A percentile compares a stretch with the other conserved stretches of the same genome.
These are phyloP conservation scores for Nyctibius bracteatus DNA, from an alignment of 2,113 vertebrate genomes.

Conservation along the genomic window DNA sequence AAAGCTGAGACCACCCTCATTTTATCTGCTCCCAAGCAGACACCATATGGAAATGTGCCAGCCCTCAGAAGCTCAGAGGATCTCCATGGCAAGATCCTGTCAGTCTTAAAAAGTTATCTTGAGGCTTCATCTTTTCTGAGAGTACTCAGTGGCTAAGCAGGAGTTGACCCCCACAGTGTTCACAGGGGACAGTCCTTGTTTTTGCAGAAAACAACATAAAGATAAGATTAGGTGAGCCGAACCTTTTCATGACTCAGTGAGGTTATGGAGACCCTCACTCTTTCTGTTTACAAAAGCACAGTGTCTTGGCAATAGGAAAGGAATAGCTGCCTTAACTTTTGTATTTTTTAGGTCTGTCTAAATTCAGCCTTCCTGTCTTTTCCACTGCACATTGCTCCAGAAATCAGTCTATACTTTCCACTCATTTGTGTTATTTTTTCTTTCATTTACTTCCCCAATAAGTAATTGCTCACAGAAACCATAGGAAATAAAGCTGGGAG, in stretches of 20 bases:
- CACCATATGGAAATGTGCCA: neutral
- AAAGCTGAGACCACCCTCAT: neutral
- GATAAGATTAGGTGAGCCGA: neutral
- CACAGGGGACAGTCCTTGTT: neutral
- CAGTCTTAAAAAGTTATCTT: neutral
- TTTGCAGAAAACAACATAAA: neutral
- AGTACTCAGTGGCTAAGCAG: neutral
- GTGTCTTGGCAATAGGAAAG: neutral
- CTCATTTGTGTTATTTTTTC: neutral
- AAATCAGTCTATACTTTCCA: slow-evolving; percentile 8
- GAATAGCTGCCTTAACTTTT: neutral
- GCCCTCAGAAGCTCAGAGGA: neutral
- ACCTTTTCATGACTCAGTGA: neutral
- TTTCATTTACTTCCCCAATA: neutral
- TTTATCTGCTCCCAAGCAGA: neutral
- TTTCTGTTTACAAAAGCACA: neutral
- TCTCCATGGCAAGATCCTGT: neutral
- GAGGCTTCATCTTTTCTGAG: neutral
- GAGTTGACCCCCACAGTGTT: neutral
- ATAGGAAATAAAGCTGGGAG: neutral
- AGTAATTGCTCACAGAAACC: neutral
- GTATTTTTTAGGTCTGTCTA: neutral
- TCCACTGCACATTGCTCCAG: neutral
- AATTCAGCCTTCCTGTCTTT: slow-evolving; percentile 12
- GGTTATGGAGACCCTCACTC: neutral